These are phyloP conservation scores for Tenthredo notha DNA, from an alignment of 2,888 invertebrate species.

Conservation along the genomic window DNA sequence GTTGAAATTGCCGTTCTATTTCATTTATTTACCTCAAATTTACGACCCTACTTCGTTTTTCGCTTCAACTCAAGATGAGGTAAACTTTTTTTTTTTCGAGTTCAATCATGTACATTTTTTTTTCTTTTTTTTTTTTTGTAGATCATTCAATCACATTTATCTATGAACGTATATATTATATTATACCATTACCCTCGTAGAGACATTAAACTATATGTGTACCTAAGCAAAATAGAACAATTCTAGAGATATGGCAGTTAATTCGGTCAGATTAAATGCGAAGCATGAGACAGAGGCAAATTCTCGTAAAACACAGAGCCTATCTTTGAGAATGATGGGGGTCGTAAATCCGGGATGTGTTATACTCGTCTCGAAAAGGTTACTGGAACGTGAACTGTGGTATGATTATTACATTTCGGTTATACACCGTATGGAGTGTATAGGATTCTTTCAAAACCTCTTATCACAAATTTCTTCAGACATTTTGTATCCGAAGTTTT, in stretches of 20 bases:
- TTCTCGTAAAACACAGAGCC: conserved; percentile 40
- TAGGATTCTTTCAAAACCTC: background rate
- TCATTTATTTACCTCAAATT: conserved; percentile 42
- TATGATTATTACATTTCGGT: conserved; percentile 1
- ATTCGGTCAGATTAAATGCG: conserved; percentile 9
- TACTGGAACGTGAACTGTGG: conserved; percentile 9
- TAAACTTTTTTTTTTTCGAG: background rate
- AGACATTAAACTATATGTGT: background rate
- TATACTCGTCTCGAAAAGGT: conserved; percentile 10
- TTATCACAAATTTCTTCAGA: background rate
- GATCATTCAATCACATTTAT: background rate
- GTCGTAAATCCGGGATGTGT: conserved; percentile 19
- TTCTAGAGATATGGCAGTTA: conserved; percentile 19
- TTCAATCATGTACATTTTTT: background rate
- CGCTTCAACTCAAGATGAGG: background rate
- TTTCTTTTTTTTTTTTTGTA: background rate
- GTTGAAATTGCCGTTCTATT: conserved; percentile 26
- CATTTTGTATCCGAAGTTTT: background rate
- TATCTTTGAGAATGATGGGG: conserved; percentile 50
- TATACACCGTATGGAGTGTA: background rate
- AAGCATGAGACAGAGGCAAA: conserved; percentile 26
- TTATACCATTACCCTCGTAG: background rate
- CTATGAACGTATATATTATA: background rate
- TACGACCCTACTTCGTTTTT: background rate
- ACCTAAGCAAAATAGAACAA: background rate